Base-by-base conservation (phyloP, 2,797 vertebrate species). In the Gymnoscopelus microlampas region DNA sequence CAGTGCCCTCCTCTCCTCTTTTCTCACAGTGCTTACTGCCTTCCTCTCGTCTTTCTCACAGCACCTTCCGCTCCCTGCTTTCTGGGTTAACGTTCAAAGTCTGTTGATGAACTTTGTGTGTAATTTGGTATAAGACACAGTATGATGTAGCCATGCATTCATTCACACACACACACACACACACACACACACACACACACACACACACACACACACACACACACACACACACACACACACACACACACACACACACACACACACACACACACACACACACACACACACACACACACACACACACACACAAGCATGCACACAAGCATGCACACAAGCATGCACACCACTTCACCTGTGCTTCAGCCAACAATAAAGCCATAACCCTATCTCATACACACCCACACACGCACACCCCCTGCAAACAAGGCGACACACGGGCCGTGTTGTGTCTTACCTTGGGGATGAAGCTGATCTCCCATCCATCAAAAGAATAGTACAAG, bases 401-500 rank as follows among this genome's bases (percentile, higher is more conserved):
- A 69, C 26, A 19, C 66, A 68, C 12, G 23, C 60, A 44, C 23
- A 53, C 0, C 57, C 44, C 23, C 35, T 57, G 68, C 58, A 39
- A 62, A 66, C 63, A 69, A 29, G 3, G 26, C 26, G 2, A 19
- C 19, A 19, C 19, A 19, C 19, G 19, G 53, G 15, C 3, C 11
- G 4, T 1, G 26, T 9, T 15, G 15, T 32, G 51, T 23, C 66
- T 66, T 89, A 95, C 95, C 97, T 97, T 98, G 65, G 97, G 97
- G 74, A 97, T 98, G 91, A 99, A 99, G 93, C 96, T 99, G 93
- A 99, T 98, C 92, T 99, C 97, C 98, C 98, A 99, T 79, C 96
- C 96, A 0, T 99, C 98, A 24, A 99, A 96, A 68, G 95, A 89
- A 87, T 97, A 98, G 73, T 95, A 94, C 85, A 98, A 97, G 2